Base-by-base conservation (phyloP, 1,140 invertebrate species). In the Helicoverpa armigera region DNA sequence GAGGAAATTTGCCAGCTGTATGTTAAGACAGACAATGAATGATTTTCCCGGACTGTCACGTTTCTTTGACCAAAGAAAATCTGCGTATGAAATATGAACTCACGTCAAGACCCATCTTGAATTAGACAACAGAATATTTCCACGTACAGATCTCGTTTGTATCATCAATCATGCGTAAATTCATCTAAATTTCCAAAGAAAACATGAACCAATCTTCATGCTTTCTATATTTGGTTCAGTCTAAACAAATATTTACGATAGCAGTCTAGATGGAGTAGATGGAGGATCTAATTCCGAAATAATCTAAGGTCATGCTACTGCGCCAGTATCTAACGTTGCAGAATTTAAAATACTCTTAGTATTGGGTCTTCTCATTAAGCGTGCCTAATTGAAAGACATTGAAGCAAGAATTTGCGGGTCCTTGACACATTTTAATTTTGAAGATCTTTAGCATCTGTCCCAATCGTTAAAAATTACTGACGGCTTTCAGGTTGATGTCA, bases 351-450 rank as follows among this genome's bases (percentile, higher is more conserved):
- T n/a, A 56, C 54, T 10, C 23, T 29, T 63, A 67, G 54, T 58
- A 35, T 35, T 35, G 35, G 54, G 67, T 65, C 51, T 74, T 56
- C 56, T 48, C 35, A 75, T 54, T 50, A 72, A 18, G 67, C 77
- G 43, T 12, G n/a, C 51, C 70, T 60, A 78, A 74, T 80, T 80
- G 53, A 61, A 83, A 53, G 74, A 80, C 60, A 73, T 78, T 54
- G 61, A 76, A 81, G 74, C 60, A 79, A 58, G 31, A 79, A 80
- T 83, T 80, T 81, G 58, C 65, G 51, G 35, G 16, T 84, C 89
- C 90, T 88, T 92, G 89, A 90, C 90, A 91, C 79, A 86, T 79
- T 87, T 90, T 70, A 54, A 79, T 54, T 60, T 78, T 80, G 75
- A 85, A 80, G 84, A 88, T 86, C 77, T 79, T 79, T 73, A 73